Base-by-base conservation (phyloP, 2,888 invertebrate genomes). In the Agrilus biguttatus region DNA sequence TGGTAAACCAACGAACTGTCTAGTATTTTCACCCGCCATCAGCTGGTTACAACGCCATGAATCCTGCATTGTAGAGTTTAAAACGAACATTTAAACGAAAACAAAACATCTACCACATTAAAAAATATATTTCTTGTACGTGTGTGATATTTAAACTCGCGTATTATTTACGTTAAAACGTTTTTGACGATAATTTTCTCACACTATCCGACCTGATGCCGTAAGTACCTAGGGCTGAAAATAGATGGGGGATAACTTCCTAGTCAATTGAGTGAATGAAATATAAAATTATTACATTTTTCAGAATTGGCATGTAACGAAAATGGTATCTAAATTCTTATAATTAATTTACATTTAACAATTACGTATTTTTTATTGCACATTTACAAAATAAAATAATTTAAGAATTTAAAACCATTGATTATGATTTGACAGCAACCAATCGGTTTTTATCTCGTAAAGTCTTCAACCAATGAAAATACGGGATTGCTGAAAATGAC, bases 181-280 rank as follows among this genome's bases (percentile, higher is more conserved):
- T 68, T 68, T 61, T 64, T 69, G 67, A 68, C 71, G 70, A 68
- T 71, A 73, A 73, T 73, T 72, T 72, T 74, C 67, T 72, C 74
- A 73, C 74, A 72, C 74, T 73, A 70, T 70, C 69, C 61, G 61
- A 60, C 54, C 72, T 68, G 67, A 68, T 63, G 74, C 75, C 74
- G 74, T 74, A 76, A 77, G 76, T 77, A 76, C 77, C 75, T 76
- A 72, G 69, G 71, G 76, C 77, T 77, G 77, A 77, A 76, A 75
- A 76, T 75, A 75, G 75, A 75, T 74, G 75, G 75, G 74, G 74
- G 74, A 73, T 71, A n/a, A 72, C 73, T 73, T 65, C 32, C 32
- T 42, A 43, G 8, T 48, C 48, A 48, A 46, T 17, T 14, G 40
- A 48, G 36, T 23, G 14, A 42, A 44, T 33, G 38, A 14, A 19